These are phyloP conservation scores for Sarcophilus harrisii DNA, from an alignment of 2,797 vertebrate genomes.

Conservation along the genomic window DNA sequence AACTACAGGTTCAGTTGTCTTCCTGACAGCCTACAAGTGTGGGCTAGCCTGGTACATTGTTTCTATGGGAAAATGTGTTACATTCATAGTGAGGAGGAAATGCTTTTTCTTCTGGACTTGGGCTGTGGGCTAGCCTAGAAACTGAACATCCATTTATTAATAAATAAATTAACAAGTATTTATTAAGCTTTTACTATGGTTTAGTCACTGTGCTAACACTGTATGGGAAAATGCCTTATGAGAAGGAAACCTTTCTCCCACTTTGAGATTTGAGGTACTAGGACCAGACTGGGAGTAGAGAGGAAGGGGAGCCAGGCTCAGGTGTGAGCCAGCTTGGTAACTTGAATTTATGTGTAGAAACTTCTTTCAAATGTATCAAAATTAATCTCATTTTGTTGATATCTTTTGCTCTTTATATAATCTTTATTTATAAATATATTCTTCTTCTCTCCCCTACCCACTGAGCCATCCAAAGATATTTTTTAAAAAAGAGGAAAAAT, in stretches of 20 bases:
- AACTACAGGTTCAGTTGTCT: background rate
- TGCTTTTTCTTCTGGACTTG: background rate
- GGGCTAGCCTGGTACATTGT: background rate
- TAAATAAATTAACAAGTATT: background rate
- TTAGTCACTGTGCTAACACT: background rate
- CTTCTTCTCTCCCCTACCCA: background rate
- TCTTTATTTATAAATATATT: background rate
- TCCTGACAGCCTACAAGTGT: background rate
- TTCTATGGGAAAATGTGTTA: background rate
- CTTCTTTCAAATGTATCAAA: background rate
- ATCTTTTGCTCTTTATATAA: background rate
- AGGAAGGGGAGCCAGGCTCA: background rate
- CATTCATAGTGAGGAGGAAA: background rate
- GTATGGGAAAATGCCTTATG: background rate
- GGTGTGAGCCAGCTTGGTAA: background rate
- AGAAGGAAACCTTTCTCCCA: background rate
- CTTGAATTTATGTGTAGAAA: background rate
- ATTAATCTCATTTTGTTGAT: background rate
- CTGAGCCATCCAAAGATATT: background rate
- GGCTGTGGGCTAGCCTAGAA: background rate
- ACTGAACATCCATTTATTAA: background rate
- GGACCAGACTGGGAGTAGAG: background rate
- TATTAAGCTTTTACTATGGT: background rate
- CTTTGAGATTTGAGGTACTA: background rate
- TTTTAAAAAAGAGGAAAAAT: background rate